Conservation (phyloP, 2,113 vertebrate genomes). For the Lophochroa leadbeateri region DNA sequence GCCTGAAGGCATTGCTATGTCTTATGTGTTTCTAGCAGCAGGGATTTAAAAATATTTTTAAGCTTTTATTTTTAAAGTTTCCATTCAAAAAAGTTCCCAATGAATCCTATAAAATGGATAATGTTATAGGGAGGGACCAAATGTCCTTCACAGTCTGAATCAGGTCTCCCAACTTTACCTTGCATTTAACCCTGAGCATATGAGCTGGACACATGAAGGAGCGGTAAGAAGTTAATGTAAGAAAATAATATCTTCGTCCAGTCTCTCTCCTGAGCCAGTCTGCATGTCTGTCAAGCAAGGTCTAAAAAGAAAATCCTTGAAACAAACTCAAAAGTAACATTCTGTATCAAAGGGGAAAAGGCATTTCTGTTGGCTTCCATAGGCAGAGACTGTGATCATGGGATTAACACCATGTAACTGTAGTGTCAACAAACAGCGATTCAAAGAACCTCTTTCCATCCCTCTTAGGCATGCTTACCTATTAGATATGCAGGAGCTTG, state of each 20-base stretch:
- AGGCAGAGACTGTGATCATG: rapidly evolving
- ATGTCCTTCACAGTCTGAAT: neutral
- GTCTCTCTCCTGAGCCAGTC: neutral
- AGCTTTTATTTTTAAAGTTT: neutral
- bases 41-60: neutral
- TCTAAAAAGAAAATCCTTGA: neutral
- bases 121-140: neutral
- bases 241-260: neutral
- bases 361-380: neutral
- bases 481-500: neutral
- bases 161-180: neutral
- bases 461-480: neutral
- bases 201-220: neutral
- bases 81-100: neutral
- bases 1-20: neutral
- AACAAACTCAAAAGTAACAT: neutral
- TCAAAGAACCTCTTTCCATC: neutral
- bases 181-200: neutral
- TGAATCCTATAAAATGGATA: neutral
- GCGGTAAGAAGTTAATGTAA: neutral
- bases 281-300: neutral
- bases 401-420: rapidly evolving
- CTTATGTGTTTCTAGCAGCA: neutral
- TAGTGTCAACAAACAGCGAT: neutral
- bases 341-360: neutral